Evolutionary conservation across 2,797 vertebrate genomes (phyloP).

Genomic region (Epinephelus awoara): DNA sequence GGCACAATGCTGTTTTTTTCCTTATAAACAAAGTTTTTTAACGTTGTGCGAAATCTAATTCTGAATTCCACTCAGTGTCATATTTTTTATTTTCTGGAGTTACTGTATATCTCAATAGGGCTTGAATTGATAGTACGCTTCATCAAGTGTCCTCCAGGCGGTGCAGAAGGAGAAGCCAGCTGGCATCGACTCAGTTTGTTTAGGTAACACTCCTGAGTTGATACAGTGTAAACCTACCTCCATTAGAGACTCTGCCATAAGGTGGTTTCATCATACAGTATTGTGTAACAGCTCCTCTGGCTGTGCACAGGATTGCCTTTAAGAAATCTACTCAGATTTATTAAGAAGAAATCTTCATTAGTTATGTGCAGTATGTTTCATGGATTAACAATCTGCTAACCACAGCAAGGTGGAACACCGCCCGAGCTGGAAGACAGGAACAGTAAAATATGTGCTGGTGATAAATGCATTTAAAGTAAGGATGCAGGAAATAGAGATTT

Average conservation of each 20-base stretch:
- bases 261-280: slow-evolving; percentile 56
- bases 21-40: slow-evolving; percentile 37
- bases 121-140: slow-evolving; percentile 58
- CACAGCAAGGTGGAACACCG: slow-evolving; percentile 34
- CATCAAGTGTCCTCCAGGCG: slow-evolving; percentile 70
- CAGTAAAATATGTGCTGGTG: not conserved
- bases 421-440: not conserved
- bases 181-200: slow-evolving; percentile 74
- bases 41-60: slow-evolving; percentile 55
- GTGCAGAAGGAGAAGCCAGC: slow-evolving; percentile 68
- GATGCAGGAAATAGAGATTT: not conserved
- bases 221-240: slow-evolving; percentile 59
- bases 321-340: slow-evolving; percentile 37
- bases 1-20: slow-evolving; percentile 37
- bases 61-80: slow-evolving; percentile 47
- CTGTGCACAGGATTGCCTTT: slow-evolving; percentile 20
- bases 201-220: slow-evolving; percentile 68
- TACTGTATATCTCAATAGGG: slow-evolving; percentile 51
- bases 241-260: slow-evolving; percentile 57
- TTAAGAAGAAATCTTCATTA: slow-evolving; percentile 47
- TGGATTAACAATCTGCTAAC: slow-evolving; percentile 49
- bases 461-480: not conserved
- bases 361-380: slow-evolving; percentile 34
- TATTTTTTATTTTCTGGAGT: slow-evolving; percentile 43
- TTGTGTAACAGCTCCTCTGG: slow-evolving; percentile 53